Evolutionary conservation across 2,797 vertebrate species (phyloP), one percentile per base, ranked within the genome.

Genomic region (Heliangelus exortis): DNA sequence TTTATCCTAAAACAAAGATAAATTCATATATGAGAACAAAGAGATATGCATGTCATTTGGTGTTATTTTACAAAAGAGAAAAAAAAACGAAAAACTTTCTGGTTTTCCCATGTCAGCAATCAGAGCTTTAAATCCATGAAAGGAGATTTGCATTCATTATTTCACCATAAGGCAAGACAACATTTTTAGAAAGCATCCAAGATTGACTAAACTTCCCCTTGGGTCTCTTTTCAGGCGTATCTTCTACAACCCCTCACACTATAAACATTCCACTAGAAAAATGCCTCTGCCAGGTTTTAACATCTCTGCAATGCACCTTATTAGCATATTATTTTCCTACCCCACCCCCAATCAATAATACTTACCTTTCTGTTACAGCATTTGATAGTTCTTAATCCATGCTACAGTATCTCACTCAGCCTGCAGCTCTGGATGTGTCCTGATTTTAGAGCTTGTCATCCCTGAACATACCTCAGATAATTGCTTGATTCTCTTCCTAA

Each of bases 81-180:
- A 50, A 26, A 67, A 47, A 47, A 20, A 19, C 45, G 62, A 10
- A 75, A 68, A 63, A 71, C 80, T 84, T 84, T 90, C 90, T 95
- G 73, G 58, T 95, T 97, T 96, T 93, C 95, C 90, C 91, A 87
- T 95, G 95, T 97, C 94, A 96, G 97, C 93, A 96, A 95, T 95
- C 89, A 93, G 78, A 94, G 88, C 77, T 95, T 96, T 94, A 97
- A 97, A 94, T 87, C 89, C 94, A 94, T 95, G 92, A 95, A 96
- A 97, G 86, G 80, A 96, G 93, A 96, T 97, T 95, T 97, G 95
- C 97, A 97, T 97, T 95, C 86, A 97, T 97, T 96, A 95, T 93
- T 96, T 96, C 94, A 92, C 91, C 78, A 95, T 84, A 93, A 95
- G 81, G 93, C 89, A 92, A 95, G 95, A 94, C 81, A 95, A 97